Percentiles rank a stretch among this genome's conserved stretches.
Evolutionary conservation across 2,797 vertebrate species (phyloP).

Genomic region (Salmo trutta): DNA sequence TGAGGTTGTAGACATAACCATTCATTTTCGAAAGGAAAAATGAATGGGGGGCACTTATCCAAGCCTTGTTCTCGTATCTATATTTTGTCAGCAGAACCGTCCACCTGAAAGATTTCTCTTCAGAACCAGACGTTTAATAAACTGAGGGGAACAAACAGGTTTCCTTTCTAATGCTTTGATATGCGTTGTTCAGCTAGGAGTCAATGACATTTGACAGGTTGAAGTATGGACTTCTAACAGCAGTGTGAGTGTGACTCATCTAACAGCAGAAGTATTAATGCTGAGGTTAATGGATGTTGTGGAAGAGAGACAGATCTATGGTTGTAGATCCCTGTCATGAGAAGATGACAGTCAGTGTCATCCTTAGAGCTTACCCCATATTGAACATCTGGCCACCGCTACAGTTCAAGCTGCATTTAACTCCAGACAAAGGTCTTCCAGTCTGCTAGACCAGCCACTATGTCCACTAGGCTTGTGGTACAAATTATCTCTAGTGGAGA

Average conservation of each 20-base stretch:
- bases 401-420: not conserved
- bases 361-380: not conserved
- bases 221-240: not conserved
- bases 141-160: not conserved
- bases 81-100: not conserved
- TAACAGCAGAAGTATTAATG: not conserved
- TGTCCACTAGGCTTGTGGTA: not conserved
- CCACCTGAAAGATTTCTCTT: not conserved
- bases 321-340: not conserved
- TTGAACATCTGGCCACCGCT: not conserved
- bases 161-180: too few relatives aligned
- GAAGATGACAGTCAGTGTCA: not conserved
- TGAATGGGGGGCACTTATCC: not conserved
- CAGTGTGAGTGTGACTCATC: not conserved
- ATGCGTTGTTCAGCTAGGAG: not conserved
- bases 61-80: not conserved
- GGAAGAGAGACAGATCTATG: not conserved
- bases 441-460: not conserved
- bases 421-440: not conserved
- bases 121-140: not conserved
- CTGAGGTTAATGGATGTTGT: not conserved
- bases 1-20: not conserved
- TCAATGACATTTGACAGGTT: not conserved
- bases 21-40: not conserved
- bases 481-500: not conserved